A percentile compares a stretch with the other conserved stretches of the same genome.
phyloP scores from a whole-genome alignment of 2,113 vertebrate species.

The Nasalis larvatus region DNA sequence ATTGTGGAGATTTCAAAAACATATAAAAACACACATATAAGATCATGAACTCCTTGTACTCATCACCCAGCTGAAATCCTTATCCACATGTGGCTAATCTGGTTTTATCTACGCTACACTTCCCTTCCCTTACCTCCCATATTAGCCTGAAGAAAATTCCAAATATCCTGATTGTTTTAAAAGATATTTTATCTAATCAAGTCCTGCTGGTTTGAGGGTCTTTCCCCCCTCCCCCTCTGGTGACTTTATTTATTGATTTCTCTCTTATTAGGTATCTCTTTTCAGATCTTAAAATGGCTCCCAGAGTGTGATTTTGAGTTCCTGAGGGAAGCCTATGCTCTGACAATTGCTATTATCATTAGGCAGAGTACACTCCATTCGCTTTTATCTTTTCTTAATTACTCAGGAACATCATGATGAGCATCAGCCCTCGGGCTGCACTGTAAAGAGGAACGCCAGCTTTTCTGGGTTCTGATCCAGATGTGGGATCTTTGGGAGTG shows the following conservation, averaged over 20 bases:
- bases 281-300: background rate
- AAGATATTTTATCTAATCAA: background rate
- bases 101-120: background rate
- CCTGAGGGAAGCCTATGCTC: background rate
- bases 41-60: background rate
- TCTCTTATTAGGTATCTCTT: background rate
- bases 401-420: background rate
- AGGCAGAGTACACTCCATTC: background rate
- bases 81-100: fast-evolving
- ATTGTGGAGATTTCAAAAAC: background rate
- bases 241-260: background rate
- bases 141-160: background rate
- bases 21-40: background rate
- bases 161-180: background rate
- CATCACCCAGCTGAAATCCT: background rate
- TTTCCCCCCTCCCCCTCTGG: background rate
- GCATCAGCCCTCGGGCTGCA: too few species aligned
- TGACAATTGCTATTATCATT: background rate
- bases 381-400: background rate
- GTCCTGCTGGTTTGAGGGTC: background rate
- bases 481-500: background rate
- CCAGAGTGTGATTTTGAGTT: background rate
- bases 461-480: background rate
- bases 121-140: too few species aligned
- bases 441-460: background rate